Conservation (phyloP, 2,888 invertebrate species). For the Lucinisca nassula region DNA sequence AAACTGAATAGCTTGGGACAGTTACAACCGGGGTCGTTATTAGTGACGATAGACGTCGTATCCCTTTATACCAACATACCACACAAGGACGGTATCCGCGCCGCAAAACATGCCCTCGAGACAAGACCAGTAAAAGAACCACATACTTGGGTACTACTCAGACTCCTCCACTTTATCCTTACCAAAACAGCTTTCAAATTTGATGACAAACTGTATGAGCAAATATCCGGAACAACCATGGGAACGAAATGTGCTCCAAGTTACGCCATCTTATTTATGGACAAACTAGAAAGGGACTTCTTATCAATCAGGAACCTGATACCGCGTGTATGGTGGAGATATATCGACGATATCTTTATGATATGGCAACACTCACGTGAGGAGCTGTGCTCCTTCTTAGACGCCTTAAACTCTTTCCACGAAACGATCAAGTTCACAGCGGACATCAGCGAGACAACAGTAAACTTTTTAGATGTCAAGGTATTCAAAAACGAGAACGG, state of each 20-base stretch:
- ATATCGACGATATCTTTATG: neutral
- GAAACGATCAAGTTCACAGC: neutral
- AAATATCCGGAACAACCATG: constrained; percentile 35
- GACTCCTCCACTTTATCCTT: constrained; percentile 20
- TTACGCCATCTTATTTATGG: neutral
- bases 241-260: constrained; percentile 10
- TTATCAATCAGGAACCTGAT: neutral
- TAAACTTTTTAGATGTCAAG: no score
- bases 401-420: neutral
- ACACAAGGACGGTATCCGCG: neutral
- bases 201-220: constrained; percentile 21
- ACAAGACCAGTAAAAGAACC: neutral
- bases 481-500: no score
- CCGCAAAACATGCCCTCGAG: neutral
- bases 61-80: neutral
- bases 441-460: no score
- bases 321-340: neutral
- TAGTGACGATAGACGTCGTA: neutral
- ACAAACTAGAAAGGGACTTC: neutral
- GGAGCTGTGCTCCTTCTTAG: neutral
- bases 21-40: neutral
- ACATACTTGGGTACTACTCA: neutral
- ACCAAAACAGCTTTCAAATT: constrained; percentile 22
- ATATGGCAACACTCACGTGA: neutral
- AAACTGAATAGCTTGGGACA: neutral